A percentile compares a stretch with the other conserved stretches of the same genome.
phyloP scores from a whole-genome alignment of 2,797 vertebrate genomes.

The Carduelis carduelis region DNA sequence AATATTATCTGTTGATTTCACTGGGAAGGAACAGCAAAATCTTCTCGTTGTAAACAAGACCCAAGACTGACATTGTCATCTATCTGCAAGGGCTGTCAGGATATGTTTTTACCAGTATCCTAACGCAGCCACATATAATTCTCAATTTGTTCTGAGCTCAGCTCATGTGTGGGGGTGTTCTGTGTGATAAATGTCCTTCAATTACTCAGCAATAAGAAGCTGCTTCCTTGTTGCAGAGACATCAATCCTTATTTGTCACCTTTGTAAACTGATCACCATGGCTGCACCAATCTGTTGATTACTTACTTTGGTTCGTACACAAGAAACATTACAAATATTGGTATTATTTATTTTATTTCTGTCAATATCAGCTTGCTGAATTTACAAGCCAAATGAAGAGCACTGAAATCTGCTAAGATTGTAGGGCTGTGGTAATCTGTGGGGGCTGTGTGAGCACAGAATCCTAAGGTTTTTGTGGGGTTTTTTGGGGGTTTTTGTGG shows the following conservation, averaged over 20 bases:
- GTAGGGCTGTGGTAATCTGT: background rate
- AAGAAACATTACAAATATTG: background rate
- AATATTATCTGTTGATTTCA: background rate
- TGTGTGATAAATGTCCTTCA: constrained; percentile 21
- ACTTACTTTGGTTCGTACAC: background rate
- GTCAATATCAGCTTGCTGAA: background rate
- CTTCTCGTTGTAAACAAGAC: background rate
- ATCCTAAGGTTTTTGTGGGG: background rate
- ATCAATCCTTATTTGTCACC: constrained; percentile 19
- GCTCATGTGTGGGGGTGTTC: background rate
- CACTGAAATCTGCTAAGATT: background rate
- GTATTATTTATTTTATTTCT: background rate
- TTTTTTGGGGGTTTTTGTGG: background rate
- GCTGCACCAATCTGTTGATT: background rate
- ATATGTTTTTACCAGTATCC: background rate
- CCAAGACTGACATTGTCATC: background rate
- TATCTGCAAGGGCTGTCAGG: background rate
- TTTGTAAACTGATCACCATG: constrained; percentile 5
- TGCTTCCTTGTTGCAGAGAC: background rate
- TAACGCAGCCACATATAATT: background rate
- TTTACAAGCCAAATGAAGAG: background rate
- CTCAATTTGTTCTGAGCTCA: background rate
- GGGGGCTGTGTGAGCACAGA: background rate
- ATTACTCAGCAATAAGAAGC: constrained; percentile 19
- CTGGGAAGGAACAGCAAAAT: background rate